phyloP scores from a whole-genome alignment of 2,888 invertebrate genomes.

The Andrena praecox region DNA sequence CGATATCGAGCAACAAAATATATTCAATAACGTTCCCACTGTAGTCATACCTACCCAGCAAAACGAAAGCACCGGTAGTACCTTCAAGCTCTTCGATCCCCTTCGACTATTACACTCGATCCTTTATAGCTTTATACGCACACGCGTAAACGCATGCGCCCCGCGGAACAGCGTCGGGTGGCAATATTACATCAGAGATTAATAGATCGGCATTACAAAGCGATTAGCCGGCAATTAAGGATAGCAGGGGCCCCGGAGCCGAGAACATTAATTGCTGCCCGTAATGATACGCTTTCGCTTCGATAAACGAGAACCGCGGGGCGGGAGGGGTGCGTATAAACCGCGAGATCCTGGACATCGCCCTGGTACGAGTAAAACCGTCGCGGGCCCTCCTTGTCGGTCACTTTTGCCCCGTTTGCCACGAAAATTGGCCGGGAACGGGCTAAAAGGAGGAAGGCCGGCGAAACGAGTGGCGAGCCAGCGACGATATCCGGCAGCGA shows the following conservation, averaged over 20 bases:
- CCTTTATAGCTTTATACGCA: neutral
- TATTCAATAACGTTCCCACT: slow-evolving; percentile 13
- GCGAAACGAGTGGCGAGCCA: neutral
- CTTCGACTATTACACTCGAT: no score
- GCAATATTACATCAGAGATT: slow-evolving; percentile 55
- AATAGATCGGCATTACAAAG: slow-evolving; percentile 58
- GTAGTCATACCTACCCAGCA: neutral
- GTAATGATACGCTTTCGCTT: slow-evolving; percentile 56
- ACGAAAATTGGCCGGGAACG: slow-evolving; percentile 28
- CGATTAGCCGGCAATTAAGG: slow-evolving; percentile 59
- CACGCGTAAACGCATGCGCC: slow-evolving; percentile 20
- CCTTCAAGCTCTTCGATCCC: neutral
- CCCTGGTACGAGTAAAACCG: slow-evolving; percentile 4
- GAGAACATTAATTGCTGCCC: slow-evolving; percentile 56
- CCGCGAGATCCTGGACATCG: slow-evolving; percentile 1
- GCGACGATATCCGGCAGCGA: slow-evolving; percentile 1
- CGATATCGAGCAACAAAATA: neutral
- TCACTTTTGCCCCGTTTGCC: slow-evolving; percentile 10
- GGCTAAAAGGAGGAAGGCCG: no score
- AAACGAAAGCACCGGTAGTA: neutral
- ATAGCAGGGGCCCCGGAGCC: slow-evolving; percentile 7
- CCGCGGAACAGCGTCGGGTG: slow-evolving; percentile 33
- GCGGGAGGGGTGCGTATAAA: slow-evolving; percentile 22
- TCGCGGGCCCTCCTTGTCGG: neutral
- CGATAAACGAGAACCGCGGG: slow-evolving; percentile 49